Percentiles rank a stretch among this genome's conserved stretches.
Evolutionary conservation across 2,113 vertebrate genomes (phyloP).

Genomic region (Machaerirhynchus nigripectus): DNA sequence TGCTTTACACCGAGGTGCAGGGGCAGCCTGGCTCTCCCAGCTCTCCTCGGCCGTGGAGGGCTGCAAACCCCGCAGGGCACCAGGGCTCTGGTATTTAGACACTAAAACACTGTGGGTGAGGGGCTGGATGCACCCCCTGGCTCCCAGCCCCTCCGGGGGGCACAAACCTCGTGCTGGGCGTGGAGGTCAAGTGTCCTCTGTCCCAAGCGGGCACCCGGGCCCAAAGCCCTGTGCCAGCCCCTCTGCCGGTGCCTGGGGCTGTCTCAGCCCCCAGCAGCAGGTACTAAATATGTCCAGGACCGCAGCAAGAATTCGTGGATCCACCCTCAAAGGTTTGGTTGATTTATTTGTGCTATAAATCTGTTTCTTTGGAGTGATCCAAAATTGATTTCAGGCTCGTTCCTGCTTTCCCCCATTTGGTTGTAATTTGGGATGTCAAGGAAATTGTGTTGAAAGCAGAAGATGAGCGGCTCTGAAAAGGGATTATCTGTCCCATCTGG

Average conservation of each 20-base stretch:
- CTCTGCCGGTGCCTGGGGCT: not conserved
- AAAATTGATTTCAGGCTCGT: conserved; percentile 43
- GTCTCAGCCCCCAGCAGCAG: conserved; percentile 26
- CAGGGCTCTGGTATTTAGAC: not conserved
- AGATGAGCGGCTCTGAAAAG: conserved; percentile 10
- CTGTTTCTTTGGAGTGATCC: not conserved
- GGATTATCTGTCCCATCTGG: conserved; percentile 48
- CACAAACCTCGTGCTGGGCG: not conserved
- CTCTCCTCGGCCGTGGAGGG: not conserved
- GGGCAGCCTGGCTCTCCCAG: rapidly evolving
- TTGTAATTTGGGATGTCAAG: conserved; percentile 56
- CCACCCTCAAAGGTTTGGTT: conserved; percentile 27
- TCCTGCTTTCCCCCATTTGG: conserved; percentile 11
- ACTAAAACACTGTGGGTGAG: rapidly evolving
- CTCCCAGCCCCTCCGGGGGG: not conserved
- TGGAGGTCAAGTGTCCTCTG: not conserved
- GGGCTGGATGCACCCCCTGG: not conserved
- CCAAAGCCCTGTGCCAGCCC: not conserved
- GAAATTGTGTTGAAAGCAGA: conserved; percentile 31
- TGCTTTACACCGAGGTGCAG: not conserved
- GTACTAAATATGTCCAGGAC: not conserved
- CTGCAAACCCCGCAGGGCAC: not conserved
- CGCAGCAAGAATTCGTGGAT: conserved; percentile 1
- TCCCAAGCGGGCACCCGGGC: rapidly evolving
- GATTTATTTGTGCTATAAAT: conserved; percentile 43